Conservation (phyloP, 2,797 vertebrate genomes). For the Sebastes nivosus region DNA sequence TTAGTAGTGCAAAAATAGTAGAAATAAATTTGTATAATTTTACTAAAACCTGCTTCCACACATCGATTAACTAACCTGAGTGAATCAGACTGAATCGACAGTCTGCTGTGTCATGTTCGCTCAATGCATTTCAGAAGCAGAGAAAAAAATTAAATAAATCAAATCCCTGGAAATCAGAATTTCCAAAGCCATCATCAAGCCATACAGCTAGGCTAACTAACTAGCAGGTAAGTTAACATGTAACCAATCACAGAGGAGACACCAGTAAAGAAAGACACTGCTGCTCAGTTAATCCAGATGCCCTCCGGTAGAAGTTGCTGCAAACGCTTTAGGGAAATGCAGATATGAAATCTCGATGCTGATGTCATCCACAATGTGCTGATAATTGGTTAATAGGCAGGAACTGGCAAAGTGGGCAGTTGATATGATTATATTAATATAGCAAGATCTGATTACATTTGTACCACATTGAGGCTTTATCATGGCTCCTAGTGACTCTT, state of each 20-base stretch:
- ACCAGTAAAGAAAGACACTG: neutral
- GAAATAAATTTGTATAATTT: neutral
- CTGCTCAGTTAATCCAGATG: constrained; percentile 44
- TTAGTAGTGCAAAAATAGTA: neutral
- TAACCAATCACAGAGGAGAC: constrained; percentile 13
- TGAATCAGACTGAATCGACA: neutral
- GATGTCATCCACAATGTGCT: constrained; percentile 19
- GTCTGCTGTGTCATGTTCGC: neutral
- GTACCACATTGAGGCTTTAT: neutral
- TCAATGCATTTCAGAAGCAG: neutral
- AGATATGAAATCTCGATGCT: constrained; percentile 55
- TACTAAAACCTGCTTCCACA: neutral
- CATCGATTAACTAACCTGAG: neutral
- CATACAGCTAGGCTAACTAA: neutral
- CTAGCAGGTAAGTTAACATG: neutral
- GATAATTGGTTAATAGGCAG: neutral
- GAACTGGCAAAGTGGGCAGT: neutral
- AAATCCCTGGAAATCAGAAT: neutral
- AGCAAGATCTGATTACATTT: neutral
- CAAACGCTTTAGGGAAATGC: constrained; percentile 43
- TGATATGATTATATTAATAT: neutral
- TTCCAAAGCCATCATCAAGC: neutral
- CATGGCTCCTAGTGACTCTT: neutral
- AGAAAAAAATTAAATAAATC: neutral
- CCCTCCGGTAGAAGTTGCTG: constrained; percentile 26